Evolutionary conservation across 2,113 vertebrate species (phyloP).

Genomic region (Colaptes auratus): DNA sequence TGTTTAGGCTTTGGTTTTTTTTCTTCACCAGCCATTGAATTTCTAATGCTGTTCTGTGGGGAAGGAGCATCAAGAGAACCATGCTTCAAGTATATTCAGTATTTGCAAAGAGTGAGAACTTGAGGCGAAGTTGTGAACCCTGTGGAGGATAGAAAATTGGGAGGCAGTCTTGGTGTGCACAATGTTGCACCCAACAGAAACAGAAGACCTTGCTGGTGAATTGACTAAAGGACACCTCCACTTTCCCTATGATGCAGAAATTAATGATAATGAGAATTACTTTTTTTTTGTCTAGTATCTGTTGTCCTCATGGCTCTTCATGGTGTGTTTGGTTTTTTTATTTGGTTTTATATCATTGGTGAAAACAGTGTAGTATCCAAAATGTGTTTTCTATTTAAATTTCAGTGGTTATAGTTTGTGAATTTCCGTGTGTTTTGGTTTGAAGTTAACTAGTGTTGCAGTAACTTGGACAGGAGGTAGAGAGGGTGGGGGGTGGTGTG

Average conservation of each 20-base stretch:
- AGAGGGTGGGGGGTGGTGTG: not conserved
- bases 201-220: not conserved
- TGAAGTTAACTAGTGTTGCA: not conserved
- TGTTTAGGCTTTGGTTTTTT: too few relatives aligned
- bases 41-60: not conserved
- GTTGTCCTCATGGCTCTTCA: not conserved
- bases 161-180: accelerated
- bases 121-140: not conserved
- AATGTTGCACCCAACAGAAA: not conserved
- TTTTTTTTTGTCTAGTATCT: not conserved
- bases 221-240: not conserved
- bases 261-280: not conserved
- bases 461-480: not conserved
- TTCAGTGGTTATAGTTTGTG: not conserved
- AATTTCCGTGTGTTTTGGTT: not conserved
- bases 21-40: not conserved
- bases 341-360: not conserved
- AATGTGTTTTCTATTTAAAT: not conserved
- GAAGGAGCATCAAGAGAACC: not conserved
- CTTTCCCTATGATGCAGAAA: not conserved
- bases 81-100: not conserved
- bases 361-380: not conserved
- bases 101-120: not conserved
- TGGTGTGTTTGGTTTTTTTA: not conserved
- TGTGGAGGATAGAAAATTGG: not conserved